Base-by-base conservation (phyloP, 2,113 vertebrate species). In the Xyliphius kryptos region DNA sequence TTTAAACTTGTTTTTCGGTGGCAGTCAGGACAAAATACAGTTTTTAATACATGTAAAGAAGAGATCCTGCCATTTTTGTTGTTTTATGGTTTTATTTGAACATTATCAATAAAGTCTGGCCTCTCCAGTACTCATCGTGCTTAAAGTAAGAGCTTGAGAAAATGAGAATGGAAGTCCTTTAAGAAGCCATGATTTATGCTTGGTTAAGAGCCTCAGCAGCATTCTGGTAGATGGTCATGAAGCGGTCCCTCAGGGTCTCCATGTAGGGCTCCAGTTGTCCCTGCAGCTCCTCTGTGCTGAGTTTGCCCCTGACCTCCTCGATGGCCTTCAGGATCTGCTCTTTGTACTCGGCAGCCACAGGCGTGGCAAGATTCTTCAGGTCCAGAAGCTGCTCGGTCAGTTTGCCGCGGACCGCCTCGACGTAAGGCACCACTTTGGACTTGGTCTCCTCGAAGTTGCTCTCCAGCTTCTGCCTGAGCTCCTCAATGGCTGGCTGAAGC, bases 381-480 rank as follows among this genome's bases (percentile, higher is more conserved):
- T 84, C 77, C 64, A 87, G 80, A 75, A 92, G 50, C 53, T 75
- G 76, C 67, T 81, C 61, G 52, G 81, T 87, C 76, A 91, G 26
- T 60, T 79, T 83, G 15, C 4, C 22, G 65, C 85, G 81, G 12
- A 90, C 68, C 11, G 20, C 14, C 46, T 92, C 83, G 0, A 85
- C 75, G 0, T 83, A 76, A 14, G 90, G 85, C 9, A 64, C 66
- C 0, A 83, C 47, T 1, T 41, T 81, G 63, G 68, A 67, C 53
- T 81, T 82, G 79, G 91, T 87, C 0, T 83, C 80, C 61, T 89
- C 87, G 43, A 89, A 61, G 3, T 86, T 82, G 62, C 8, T 75
- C 55, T 63, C 73, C 47, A 92, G 44, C 0, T 76, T 81, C 63
- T 69, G 14, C 0, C 73, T 79, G 73, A 93, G 70, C 54, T 84